Base-by-base conservation (phyloP, 2,797 vertebrate genomes). In the Scolopax bukidnonensis region DNA sequence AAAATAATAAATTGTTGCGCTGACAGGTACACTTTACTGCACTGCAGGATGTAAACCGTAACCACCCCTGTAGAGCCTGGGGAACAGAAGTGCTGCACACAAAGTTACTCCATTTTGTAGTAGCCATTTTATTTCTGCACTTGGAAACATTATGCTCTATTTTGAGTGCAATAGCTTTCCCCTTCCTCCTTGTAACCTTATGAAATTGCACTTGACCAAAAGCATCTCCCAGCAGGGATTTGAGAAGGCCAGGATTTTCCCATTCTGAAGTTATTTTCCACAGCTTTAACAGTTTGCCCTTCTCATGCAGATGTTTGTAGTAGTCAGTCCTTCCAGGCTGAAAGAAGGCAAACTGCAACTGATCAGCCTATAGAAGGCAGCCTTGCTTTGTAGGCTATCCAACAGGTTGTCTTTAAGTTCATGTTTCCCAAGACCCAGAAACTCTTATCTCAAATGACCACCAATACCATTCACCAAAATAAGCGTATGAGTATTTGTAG, bases 1-100 rank as follows among this genome's bases (percentile, higher is more conserved):
- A 23, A 12, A 32, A 43, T 13, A 33, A 15, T 20, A 54, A 57
- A 28, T 0, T n/a, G 36, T 14, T 71, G 57, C 0, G 0, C 27
- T 48, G 53, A 69, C 21, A 79, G 64, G 50, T 73, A 40, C 20
- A 25, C 4, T 36, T 61, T 16, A 78, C 45, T 38, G 90, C 60
- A 74, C 16, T 41, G 47, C 41, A 71, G 67, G 36, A 83, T 41
- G 19, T 41, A 65, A 77, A 78, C 75, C 33, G 12, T n/a, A 71
- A 74, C 19, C 16, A 90, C 19, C 51, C 11, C 64, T 38, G 40
- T 3, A 50, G 70, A 71, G 61, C 38, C 82, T 17, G 14, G 38
- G 61, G 84, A 85, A 61, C 16, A 84, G 54, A 89, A 91, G 65
- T n/a, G 45, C 24, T 12, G 8, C 9, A 6, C 61, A 71, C 53